These are phyloP conservation scores for Anastrepha ludens DNA, from an alignment of 1,140 invertebrate genomes.

Conservation along the genomic window DNA sequence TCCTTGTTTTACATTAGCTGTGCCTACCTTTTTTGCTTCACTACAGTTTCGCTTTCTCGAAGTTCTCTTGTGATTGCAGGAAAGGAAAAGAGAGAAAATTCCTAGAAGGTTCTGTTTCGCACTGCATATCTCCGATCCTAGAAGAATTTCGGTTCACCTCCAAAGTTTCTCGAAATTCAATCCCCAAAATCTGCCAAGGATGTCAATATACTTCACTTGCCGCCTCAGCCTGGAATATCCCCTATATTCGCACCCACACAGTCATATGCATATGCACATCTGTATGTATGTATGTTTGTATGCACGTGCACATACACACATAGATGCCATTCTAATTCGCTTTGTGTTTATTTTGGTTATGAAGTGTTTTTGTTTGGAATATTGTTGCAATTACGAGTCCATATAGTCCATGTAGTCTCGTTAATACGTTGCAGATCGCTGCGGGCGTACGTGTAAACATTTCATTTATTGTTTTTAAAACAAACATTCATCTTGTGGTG, in stretches of 20 bases:
- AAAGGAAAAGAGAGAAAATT: too few relatives aligned
- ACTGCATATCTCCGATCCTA: too few relatives aligned
- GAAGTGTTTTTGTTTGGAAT: slow-evolving; percentile 56
- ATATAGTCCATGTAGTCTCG: slow-evolving; percentile 55
- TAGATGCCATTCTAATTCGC: neutral
- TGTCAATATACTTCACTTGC: neutral
- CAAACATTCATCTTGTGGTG: slow-evolving; percentile 55
- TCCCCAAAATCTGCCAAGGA: too few relatives aligned
- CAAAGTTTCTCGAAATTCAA: too few relatives aligned
- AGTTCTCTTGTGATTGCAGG: too few relatives aligned
- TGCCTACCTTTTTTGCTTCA: too few relatives aligned
- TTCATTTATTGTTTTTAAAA: slow-evolving; percentile 59
- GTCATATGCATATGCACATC: neutral
- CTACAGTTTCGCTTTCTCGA: too few relatives aligned
- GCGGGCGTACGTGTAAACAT: slow-evolving; percentile 57
- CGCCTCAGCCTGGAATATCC: neutral
- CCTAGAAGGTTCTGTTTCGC: too few relatives aligned
- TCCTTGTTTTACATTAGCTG: too few relatives aligned
- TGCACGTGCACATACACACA: neutral
- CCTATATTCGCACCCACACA: neutral
- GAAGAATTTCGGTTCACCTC: too few relatives aligned
- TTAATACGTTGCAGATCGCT: slow-evolving; percentile 57
- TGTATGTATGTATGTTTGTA: neutral
- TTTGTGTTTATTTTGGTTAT: slow-evolving; percentile 51
- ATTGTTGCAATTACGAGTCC: slow-evolving; percentile 53